phyloP scores from a whole-genome alignment of 2,888 invertebrate genomes.

The Augiades crinisus region DNA sequence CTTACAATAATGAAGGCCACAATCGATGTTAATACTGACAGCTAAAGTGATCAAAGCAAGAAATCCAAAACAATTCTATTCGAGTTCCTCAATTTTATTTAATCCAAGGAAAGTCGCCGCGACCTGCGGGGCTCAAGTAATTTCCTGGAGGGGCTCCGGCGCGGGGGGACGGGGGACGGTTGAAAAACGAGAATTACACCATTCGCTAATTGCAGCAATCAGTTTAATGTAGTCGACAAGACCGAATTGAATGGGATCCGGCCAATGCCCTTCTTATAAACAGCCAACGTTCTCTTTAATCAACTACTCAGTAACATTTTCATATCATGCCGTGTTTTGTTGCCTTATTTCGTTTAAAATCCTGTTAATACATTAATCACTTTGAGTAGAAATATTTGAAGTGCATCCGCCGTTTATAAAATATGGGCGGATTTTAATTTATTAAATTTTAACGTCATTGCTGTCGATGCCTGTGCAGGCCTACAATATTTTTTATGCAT shows the following conservation, averaged over 20 bases:
- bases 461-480: not conserved
- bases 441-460: not conserved
- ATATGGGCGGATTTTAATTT: not conserved
- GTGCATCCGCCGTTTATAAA: not conserved
- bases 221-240: constrained; percentile 78
- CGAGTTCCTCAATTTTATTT: constrained; percentile 73
- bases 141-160: constrained; percentile 58
- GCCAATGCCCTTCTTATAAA: constrained; percentile 61
- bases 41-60: constrained; percentile 57
- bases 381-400: constrained; percentile 11
- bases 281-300: constrained; percentile 40
- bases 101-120: constrained; percentile 65
- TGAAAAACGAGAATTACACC: constrained; percentile 79
- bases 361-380: not conserved
- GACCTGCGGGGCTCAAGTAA: constrained; percentile 72
- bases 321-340: constrained; percentile 8
- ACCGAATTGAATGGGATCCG: constrained; percentile 59
- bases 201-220: constrained; percentile 80
- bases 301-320: constrained; percentile 27
- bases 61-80: constrained; percentile 73
- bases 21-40: constrained; percentile 52
- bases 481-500: too few relatives aligned
- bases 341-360: constrained; percentile 9
- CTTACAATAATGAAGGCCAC: constrained; percentile 64
- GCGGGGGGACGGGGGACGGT: constrained; percentile 47